These are phyloP conservation scores for Lepidocolaptes lacrymiger DNA, from an alignment of 2,797 vertebrate species.

Conservation along the genomic window DNA sequence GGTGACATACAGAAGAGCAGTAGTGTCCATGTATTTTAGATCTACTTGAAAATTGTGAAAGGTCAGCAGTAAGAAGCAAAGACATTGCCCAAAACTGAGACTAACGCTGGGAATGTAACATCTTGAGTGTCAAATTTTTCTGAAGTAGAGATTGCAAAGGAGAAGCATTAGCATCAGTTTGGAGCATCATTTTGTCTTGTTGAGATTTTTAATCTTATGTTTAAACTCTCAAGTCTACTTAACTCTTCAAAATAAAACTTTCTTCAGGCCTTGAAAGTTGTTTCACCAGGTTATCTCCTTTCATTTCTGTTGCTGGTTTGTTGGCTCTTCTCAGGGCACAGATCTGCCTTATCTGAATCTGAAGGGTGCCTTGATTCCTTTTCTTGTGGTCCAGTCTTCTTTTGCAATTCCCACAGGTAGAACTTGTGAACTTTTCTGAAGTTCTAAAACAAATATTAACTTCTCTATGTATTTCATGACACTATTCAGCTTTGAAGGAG, in stretches of 20 bases:
- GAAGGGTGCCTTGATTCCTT: background rate
- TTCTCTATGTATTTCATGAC: background rate
- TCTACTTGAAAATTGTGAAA: background rate
- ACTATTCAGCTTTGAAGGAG: background rate
- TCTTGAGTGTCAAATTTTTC: background rate
- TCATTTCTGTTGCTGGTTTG: background rate
- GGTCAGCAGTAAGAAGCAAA: background rate
- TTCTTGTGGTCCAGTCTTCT: background rate
- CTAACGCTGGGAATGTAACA: background rate
- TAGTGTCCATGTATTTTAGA: background rate
- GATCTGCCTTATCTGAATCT: background rate
- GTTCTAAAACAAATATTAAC: too few species aligned
- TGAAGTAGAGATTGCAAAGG: background rate
- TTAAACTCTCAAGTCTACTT: background rate
- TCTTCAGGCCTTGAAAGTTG: background rate
- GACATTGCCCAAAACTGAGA: background rate
- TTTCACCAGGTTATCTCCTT: background rate
- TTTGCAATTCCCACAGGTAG: background rate
- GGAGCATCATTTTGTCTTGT: background rate
- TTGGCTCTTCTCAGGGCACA: background rate
- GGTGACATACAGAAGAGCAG: background rate
- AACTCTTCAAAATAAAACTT: background rate
- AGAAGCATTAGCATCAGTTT: background rate
- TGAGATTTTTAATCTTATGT: background rate
- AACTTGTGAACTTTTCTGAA: background rate